These are phyloP conservation scores for Struthidea cinerea DNA, from an alignment of 2,113 vertebrate species.

Conservation along the genomic window DNA sequence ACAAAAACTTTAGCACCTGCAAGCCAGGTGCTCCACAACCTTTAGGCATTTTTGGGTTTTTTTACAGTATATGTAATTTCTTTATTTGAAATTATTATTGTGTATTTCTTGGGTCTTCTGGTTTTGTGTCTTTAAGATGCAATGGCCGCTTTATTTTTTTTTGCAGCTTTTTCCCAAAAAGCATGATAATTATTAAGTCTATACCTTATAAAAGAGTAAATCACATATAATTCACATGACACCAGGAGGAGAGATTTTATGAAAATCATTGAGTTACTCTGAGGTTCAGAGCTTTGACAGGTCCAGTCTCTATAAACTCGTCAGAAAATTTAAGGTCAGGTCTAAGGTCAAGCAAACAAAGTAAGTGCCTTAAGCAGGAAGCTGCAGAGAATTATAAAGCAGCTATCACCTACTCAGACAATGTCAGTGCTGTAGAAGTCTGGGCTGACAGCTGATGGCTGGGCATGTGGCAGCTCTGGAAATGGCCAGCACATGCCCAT, in stretches of 20 bases:
- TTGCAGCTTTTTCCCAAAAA: not conserved
- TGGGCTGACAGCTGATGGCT: not conserved
- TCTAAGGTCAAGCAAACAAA: not conserved
- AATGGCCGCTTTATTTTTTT: not conserved
- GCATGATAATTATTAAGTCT: not conserved
- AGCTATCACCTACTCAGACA: not conserved
- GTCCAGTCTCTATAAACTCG: not conserved
- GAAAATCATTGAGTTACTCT: not conserved
- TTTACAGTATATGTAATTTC: not conserved
- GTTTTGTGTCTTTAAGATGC: not conserved
- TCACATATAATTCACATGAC: not conserved
- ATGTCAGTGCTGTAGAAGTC: not conserved
- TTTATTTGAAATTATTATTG: not conserved
- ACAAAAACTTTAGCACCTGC: not conserved
- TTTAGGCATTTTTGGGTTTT: fast-evolving
- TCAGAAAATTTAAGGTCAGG: not conserved
- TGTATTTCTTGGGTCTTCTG: not conserved
- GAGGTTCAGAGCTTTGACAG: not conserved
- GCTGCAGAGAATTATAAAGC: not conserved
- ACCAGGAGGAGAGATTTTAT: not conserved
- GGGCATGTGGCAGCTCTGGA: not conserved
- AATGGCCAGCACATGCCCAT: not conserved
- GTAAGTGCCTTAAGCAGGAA: not conserved
- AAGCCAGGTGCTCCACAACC: not conserved
- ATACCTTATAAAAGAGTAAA: not conserved